phyloP scores from a whole-genome alignment of 92 coral and sea anemone species.

The Umimayanthus kanabou region DNA sequence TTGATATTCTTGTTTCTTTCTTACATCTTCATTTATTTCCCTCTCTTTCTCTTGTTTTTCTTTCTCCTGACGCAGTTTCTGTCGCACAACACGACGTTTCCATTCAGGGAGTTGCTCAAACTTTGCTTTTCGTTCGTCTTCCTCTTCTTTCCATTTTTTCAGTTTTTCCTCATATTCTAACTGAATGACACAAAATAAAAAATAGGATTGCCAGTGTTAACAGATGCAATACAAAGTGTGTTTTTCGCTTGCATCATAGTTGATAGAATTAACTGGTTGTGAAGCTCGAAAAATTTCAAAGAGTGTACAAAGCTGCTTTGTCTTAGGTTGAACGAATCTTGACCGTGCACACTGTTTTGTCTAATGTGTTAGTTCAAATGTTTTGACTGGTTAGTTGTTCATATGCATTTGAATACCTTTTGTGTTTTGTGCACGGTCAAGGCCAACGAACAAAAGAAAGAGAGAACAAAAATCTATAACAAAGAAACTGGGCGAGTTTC shows the following conservation, averaged over 20 bases:
- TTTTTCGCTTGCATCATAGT: neutral
- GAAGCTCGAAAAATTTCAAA: too few species aligned
- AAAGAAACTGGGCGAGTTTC: too few species aligned
- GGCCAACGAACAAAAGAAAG: too few species aligned
- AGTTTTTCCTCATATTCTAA: neutral
- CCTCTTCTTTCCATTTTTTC: constrained; percentile 10
- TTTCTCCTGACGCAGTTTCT: neutral
- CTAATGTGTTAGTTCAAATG: too few species aligned
- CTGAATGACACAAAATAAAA: neutral
- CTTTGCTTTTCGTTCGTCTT: neutral
- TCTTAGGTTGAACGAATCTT: too few species aligned
- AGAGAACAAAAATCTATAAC: too few species aligned
- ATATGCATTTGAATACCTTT: too few species aligned
- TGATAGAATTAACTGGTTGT: too few species aligned
- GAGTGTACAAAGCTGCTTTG: too few species aligned
- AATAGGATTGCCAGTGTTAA: neutral
- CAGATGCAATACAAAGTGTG: neutral
- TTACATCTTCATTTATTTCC: neutral
- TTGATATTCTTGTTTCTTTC: neutral
- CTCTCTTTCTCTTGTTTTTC: neutral
- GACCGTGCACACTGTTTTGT: too few species aligned
- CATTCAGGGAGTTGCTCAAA: neutral
- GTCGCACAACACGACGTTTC: neutral
- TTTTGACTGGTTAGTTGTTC: too few species aligned
- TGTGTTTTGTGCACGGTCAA: too few species aligned